Evolutionary conservation across 2,888 invertebrate genomes (phyloP), one percentile per base, ranked within the genome.

Genomic region (Sinhomidia bicolor): DNA sequence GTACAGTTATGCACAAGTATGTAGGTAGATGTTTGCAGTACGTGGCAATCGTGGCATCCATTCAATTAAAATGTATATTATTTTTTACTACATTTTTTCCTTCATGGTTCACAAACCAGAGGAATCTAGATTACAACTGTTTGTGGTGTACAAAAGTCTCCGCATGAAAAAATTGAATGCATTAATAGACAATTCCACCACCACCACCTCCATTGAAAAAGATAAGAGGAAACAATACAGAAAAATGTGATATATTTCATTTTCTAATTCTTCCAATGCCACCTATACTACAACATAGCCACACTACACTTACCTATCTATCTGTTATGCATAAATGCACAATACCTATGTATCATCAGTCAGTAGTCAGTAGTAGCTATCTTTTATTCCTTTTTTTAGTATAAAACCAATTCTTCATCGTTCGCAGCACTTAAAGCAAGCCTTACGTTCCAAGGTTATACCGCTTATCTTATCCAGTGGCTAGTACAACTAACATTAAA

Each of bases 381-480:
- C 44, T 44, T 44, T 9, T 44, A n/a, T n/a, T 9, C 10, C 12
- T 44, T 44, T 9, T 6, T 36, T 44, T 44, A 9, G 44, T 20
- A 57, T 57, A 17, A 57, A 57, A 57, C 57, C 20, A 57, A 57
- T 57, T 57, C 57, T 23, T 57, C 57, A 20, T 57, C 23, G 57
- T 57, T n/a, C n/a, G n/a, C 57, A 20, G 57, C 23, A 54, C 57
- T n/a, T n/a, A n/a, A n/a, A 57, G 20, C 17, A 57, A 57, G 57
- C 20, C 57, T 20, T 23, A 17, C n/a, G 36, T 68, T 71, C 71
- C 71, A 71, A 71, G 71, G 71, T 71, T 71, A 71, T 17, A 41
- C 10, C 41, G 71, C 71, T 71, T 71, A 71, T 71, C 71, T 71
- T 71, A 71, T 71, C 71, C 71, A 17, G 41, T 71, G 41, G 29